Evolutionary conservation across 30 jellyfish, hydroid and myxozoan species (phyloP).

Genomic region (Morbakka virulenta): DNA sequence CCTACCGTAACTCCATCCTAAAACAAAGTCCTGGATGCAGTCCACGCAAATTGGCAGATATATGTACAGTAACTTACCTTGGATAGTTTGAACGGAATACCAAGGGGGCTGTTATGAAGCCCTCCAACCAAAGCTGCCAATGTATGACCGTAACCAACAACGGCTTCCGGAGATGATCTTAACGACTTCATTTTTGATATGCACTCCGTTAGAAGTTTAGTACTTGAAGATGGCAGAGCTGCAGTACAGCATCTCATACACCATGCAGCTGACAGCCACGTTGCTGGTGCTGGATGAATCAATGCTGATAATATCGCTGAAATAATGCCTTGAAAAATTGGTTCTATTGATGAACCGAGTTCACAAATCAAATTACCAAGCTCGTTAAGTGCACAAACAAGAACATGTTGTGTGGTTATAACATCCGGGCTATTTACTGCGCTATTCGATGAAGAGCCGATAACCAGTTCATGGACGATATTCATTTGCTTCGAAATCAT

Average conservation of each 20-base stretch:
- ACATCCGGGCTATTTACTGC: constrained; percentile 64
- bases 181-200: constrained; percentile 74
- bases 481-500: constrained; percentile 86
- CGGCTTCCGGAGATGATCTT: constrained; percentile 80
- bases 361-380: constrained; percentile 74
- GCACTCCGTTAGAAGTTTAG: constrained; percentile 67
- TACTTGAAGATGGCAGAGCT: constrained; percentile 84
- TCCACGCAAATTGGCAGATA: not conserved
- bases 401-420: constrained; percentile 84
- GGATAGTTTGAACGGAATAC: constrained; percentile 84
- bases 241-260: constrained; percentile 88
- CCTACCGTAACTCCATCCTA: no score
- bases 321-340: constrained; percentile 53
- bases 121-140: constrained; percentile 96
- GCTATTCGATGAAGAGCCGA: constrained; percentile 54
- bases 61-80: no score
- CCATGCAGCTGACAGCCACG: constrained; percentile 99
- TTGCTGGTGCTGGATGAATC: constrained; percentile 98
- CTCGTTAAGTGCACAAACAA: constrained; percentile 96
- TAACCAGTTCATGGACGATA: constrained; percentile 69
- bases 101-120: constrained; percentile 86
- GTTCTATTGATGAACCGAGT: constrained; percentile 79
- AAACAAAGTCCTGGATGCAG: no score
- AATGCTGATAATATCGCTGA: constrained; percentile 87
- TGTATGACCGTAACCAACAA: constrained; percentile 93